These are phyloP conservation scores for Conistra vaccinii DNA, from an alignment of 2,888 invertebrate species.

Conservation along the genomic window DNA sequence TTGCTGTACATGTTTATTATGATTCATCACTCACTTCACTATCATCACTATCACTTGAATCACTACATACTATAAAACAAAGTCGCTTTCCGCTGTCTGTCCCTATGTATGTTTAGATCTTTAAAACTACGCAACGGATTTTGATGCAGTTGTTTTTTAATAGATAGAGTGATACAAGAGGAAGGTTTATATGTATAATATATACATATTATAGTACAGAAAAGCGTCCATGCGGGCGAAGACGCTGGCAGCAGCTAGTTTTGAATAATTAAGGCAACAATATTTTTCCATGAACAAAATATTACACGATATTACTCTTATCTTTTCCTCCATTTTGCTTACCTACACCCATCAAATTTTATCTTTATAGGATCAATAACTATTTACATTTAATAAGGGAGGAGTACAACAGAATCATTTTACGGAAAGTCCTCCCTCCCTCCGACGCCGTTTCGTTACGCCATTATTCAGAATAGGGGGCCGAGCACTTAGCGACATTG, in stretches of 20 bases:
- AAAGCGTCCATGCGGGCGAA: no score
- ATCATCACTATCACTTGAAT: no score
- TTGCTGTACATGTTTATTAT: neutral
- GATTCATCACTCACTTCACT: no score
- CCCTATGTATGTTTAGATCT: no score
- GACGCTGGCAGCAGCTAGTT: no score
- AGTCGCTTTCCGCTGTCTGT: no score
- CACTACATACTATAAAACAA: no score
- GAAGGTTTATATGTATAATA: no score
- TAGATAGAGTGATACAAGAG: no score
- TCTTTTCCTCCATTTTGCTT: conserved; percentile 45
- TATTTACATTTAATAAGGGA: conserved; percentile 69
- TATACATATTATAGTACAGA: no score
- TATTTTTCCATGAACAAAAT: conserved; percentile 23
- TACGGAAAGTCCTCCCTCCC: conserved; percentile 73
- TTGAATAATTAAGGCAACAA: neutral
- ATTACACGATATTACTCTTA: conserved; percentile 26
- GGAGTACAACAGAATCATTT: conserved; percentile 69
- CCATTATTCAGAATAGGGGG: conserved; percentile 78
- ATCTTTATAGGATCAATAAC: conserved; percentile 68
- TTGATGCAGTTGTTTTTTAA: no score
- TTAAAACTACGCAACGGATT: no score
- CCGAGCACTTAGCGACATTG: conserved; percentile 74
- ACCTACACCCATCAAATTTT: conserved; percentile 49
- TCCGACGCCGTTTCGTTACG: conserved; percentile 74